Evolutionary conservation across 92 coral and sea anemone species (phyloP), one percentile per base, ranked within the genome.

Genomic region (Meandrina meandrites): DNA sequence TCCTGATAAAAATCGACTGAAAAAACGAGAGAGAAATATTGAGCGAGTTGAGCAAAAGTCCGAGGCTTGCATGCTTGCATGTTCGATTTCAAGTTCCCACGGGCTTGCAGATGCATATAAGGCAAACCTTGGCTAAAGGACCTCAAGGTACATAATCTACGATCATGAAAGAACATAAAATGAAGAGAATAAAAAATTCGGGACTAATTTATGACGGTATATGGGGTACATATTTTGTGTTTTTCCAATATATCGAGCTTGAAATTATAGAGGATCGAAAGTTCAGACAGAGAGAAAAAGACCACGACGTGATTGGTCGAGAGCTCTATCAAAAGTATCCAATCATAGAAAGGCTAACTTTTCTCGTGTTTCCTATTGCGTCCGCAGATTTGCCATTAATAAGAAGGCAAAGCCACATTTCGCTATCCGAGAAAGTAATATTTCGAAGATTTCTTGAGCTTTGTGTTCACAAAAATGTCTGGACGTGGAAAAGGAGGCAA

Each of bases 401-500:
- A 22, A 0, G 24, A 34, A 12, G 19, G 34, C 60, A 21, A 1
- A 8, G 1, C 30, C 18, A 0, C 5, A 0, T 9, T 22, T 22
- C 18, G 12, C 4, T 2, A 37, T 76, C 80, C 4, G 3, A 21
- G 15, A 24, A 75, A 12, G 13, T n/a, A 3, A 5, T 1, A 5
- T 31, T 72, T 72, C 36, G 16, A 54, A 17, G 22, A 1, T 54
- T 0, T 4, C 3, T 24, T 58, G 69, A 3, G 3, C 15, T 28
- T 48, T 51, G 22, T 34, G 1, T 12, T 48, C 13, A 48, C 53
- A 17, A 78, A 79, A 47, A 94, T 94, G 98, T 91, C 98, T 87
- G 98, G 98, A 34, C 94, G 98, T 35, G 98, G 98, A 8, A 95
- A 95, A 95, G 98, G 98, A 85, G 98, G 98, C 16, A 95, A 95